These are phyloP conservation scores for Periplaneta americana DNA, from an alignment of 1,140 invertebrate species.

Conservation along the genomic window DNA sequence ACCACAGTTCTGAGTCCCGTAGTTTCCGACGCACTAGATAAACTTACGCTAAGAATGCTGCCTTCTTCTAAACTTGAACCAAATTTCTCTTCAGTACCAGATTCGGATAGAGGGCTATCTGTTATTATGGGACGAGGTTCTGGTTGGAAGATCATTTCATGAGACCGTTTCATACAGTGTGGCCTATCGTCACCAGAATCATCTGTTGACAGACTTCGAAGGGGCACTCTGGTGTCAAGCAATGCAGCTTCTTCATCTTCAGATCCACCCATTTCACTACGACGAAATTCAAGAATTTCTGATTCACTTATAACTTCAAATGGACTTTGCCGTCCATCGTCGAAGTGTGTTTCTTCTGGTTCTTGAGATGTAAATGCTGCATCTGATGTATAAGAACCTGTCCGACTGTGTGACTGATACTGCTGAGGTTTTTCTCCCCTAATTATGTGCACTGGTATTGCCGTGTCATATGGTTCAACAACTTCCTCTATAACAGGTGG, in stretches of 20 bases:
- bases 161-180: slow-evolving; percentile 70
- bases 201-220: slow-evolving; percentile 13
- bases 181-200: slow-evolving; percentile 21
- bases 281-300: slow-evolving; percentile 33
- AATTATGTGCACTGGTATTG: slow-evolving; percentile 38
- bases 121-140: slow-evolving; percentile 43
- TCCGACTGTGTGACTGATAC: not conserved
- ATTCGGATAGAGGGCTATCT: slow-evolving; percentile 26
- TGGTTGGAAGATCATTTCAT: slow-evolving; percentile 85
- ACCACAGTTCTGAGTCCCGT: slow-evolving; percentile 46
- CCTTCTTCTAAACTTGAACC: slow-evolving; percentile 50
- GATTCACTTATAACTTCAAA: slow-evolving; percentile 38
- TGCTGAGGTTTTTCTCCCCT: slow-evolving; percentile 28
- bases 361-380: not conserved
- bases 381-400: not conserved
- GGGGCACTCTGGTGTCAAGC: not conserved
- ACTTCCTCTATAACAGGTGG: slow-evolving; percentile 17
- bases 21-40: slow-evolving; percentile 45
- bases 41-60: slow-evolving; percentile 45
- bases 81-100: slow-evolving; percentile 37
- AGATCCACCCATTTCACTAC: slow-evolving; percentile 28
- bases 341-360: slow-evolving; percentile 21
- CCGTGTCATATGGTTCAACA: slow-evolving; percentile 48
- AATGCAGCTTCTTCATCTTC: slow-evolving; percentile 30
- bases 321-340: slow-evolving; percentile 31